Conservation (phyloP, 2,113 vertebrate genomes). For the Leucopsar rothschildi region DNA sequence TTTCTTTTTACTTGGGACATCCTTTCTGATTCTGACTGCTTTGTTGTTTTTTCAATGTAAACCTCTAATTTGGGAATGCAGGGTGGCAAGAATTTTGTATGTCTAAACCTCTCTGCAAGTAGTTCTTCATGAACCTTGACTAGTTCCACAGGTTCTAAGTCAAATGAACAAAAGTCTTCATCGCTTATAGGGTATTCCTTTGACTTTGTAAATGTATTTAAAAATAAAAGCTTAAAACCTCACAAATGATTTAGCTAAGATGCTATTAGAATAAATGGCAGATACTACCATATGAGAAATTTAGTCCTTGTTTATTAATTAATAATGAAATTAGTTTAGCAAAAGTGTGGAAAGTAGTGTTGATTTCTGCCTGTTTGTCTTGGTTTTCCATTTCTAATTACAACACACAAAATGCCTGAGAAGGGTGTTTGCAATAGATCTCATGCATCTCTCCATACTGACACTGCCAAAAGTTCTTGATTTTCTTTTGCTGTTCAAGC, state of each 20-base stretch:
- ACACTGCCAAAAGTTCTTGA: not conserved
- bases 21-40: not conserved
- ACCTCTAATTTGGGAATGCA: accelerated
- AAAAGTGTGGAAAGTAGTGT: not conserved
- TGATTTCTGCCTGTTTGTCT: not conserved
- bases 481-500: not conserved
- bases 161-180: not conserved
- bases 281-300: not conserved
- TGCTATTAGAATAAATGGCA: not conserved
- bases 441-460: not conserved
- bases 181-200: not conserved
- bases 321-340: not conserved
- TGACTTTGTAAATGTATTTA: not conserved
- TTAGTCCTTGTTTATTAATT: not conserved
- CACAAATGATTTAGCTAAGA: not conserved
- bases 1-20: not conserved
- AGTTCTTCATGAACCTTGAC: not conserved
- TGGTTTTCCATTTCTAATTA: not conserved
- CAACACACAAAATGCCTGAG: not conserved
- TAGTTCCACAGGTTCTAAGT: not conserved
- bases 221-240: not conserved
- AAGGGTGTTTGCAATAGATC: not conserved
- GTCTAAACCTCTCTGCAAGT: not conserved
- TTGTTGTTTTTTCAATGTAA: not conserved
- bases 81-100: not conserved